Conservation (phyloP, 2,888 invertebrate species). For the Drosophila buzzatii region DNA sequence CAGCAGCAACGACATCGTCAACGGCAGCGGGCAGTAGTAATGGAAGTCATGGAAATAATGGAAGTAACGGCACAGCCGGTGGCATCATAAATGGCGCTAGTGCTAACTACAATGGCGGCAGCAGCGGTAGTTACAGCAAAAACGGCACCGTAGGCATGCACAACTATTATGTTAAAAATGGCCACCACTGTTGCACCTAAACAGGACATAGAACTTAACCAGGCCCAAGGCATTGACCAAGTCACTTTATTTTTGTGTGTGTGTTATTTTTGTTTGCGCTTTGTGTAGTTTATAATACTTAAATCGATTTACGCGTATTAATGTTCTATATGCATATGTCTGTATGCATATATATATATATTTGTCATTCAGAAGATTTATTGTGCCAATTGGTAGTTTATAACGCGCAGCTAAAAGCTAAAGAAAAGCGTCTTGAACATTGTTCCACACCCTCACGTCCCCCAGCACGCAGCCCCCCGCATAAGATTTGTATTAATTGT, state of each 20-base stretch:
- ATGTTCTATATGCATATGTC: conserved; percentile 29
- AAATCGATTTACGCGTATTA: conserved; percentile 5
- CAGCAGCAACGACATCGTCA: neutral
- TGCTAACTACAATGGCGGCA: conserved; percentile 35
- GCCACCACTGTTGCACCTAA: conserved; percentile 85
- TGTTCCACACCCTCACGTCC: neutral
- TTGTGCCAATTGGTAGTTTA: conserved; percentile 59
- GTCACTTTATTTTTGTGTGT: conserved; percentile 13
- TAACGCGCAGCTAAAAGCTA: conserved; percentile 44
- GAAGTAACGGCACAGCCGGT: conserved; percentile 20
- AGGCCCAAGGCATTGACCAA: conserved; percentile 35
- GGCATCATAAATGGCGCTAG: conserved; percentile 25
- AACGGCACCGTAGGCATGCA: conserved; percentile 77
- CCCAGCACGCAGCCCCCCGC: neutral
- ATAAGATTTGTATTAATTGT: conserved; percentile 4
- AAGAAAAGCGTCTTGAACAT: conserved; percentile 31
- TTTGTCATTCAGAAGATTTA: conserved; percentile 26
- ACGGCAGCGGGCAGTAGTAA: neutral
- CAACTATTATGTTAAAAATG: conserved; percentile 84
- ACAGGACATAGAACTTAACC: neutral
- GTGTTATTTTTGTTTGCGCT: neutral
- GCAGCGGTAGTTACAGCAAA: conserved; percentile 78
- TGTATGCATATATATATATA: conserved; percentile 1
- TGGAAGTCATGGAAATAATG: conserved; percentile 7
- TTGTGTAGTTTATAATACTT: conserved; percentile 5